Evolutionary conservation across 2,888 invertebrate genomes (phyloP), one percentile per base, ranked within the genome.

Genomic region (Cyclophora punctaria): DNA sequence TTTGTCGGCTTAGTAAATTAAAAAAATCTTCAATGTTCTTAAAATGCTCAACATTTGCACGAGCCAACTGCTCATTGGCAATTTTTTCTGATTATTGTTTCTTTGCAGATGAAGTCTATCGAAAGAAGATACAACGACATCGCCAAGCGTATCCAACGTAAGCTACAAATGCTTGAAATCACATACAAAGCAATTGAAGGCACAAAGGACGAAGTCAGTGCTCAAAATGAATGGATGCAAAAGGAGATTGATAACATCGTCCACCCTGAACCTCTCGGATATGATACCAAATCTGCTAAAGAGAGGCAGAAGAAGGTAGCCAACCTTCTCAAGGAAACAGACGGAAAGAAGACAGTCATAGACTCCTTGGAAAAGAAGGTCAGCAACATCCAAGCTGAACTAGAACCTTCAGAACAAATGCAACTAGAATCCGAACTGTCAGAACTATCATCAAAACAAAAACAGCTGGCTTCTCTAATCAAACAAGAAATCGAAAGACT

Each of bases 51-150:
- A 20, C 20, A 20, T 20, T 20, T 20, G 20, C 20, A 20, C 2
- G 20, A 20, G 20, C 20, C 2, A 2, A 20, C 20, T 20, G 20
- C 2, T 20, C 20, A 20, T 37, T 5, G 37, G 37, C 5, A 37
- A 5, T 37, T 37, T 5, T 37, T 37, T 37, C 37, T 37, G 5
- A 41, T 34, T 41, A 47, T 37, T 41, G 55, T 52, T 57, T 51
- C 63, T 52, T 77, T 78, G 47, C 78, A 92, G 90, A 90, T 95
- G 75, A 96, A 95, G 74, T 93, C 95, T 0, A 90, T 95, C 0
- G 96, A 97, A 71, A 90, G 96, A 58, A 91, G 95, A 56, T 94
- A 95, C 69, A 94, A 93, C 57, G 97, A 97, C 68, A 91, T 96
- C 1, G 91, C 92, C 1, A 97, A 96, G 74, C 92, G 96, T 49